These are phyloP conservation scores for Amiota mariae DNA, from an alignment of 2,888 invertebrate species.

Conservation along the genomic window DNA sequence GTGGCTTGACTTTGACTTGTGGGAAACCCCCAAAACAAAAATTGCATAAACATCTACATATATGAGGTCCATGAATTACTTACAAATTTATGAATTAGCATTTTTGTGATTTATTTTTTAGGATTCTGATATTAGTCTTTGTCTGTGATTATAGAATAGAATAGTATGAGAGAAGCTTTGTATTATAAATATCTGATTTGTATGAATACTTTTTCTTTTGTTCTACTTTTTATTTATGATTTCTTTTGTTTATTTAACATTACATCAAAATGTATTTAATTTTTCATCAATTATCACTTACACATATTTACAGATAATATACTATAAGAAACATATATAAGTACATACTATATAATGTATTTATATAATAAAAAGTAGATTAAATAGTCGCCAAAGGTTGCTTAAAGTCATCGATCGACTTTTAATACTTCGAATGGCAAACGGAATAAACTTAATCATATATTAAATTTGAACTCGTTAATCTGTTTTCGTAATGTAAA, in stretches of 20 bases:
- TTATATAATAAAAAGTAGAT: constrained; percentile 10
- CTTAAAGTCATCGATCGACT: constrained; percentile 15
- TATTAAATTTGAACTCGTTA: neutral
- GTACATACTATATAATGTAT: neutral
- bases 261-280: neutral
- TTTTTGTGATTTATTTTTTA: no score
- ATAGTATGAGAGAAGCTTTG: neutral
- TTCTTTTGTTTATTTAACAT: neutral
- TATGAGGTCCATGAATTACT: no score
- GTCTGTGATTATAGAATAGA: neutral
- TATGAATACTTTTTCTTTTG: neutral
- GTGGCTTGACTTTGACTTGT: no score
- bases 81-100: no score
- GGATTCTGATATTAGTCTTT: no score
- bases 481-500: constrained; percentile 16
- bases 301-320: no score
- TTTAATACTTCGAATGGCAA: neutral
- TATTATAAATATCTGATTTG: neutral
- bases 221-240: neutral
- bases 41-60: no score
- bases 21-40: no score
- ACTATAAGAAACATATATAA: no score
- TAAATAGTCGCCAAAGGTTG: constrained; percentile 21
- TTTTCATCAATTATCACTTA: constrained; percentile 9
- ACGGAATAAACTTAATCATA: neutral